Evolutionary conservation across 1,140 invertebrate genomes (phyloP), one percentile per base, ranked within the genome.

Genomic region (Bilobella aurantiaca): DNA sequence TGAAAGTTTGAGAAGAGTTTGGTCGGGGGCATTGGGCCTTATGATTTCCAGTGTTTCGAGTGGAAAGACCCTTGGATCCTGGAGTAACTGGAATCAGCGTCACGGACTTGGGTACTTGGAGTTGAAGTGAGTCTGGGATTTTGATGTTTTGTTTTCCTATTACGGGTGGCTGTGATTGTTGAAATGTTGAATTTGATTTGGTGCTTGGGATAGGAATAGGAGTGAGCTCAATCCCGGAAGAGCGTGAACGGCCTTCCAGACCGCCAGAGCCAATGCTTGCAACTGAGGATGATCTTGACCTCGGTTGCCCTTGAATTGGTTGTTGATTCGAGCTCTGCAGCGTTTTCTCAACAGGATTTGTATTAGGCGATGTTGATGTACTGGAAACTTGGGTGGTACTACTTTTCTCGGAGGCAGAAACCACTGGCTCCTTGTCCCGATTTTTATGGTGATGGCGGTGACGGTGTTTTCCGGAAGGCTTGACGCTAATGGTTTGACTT

Each of bases 31-130:
- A 12, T 14, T 8, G 14, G 12, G 5, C 49, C 49, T 53, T 42
- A 12, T 42, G 8, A 8, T 18, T 18, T 42, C 49, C 14, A 5
- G 3, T 23, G 5, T 12, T 12, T 53, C 30, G 5, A 62, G 25
- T 37, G 14, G 5, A 21, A 27, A 12, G 8, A 3, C 34, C 18
- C 46, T 31, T 31, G 12, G 58, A 21, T 37, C 21, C 21, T 25
- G 71, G 71, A 47, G 69, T 70, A n/a, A 73, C 71, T 25, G 71
- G 71, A 49, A 73, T 73, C 12, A 73, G 68, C 2, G 71, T 73
- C 0, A 73, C 71, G 8, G 71, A 73, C 60, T 73, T 73, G 32
- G 71, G 71, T 0, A 73, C 71, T 63, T 70, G 69, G 23, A 63
- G 31, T 23, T 67, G 66, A 3, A 73, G 66, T 8, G 71, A 73